A percentile compares a stretch with the other conserved stretches of the same genome.
Evolutionary conservation across 2,113 vertebrate species (phyloP).

Genomic region (Hyaena hyaena): DNA sequence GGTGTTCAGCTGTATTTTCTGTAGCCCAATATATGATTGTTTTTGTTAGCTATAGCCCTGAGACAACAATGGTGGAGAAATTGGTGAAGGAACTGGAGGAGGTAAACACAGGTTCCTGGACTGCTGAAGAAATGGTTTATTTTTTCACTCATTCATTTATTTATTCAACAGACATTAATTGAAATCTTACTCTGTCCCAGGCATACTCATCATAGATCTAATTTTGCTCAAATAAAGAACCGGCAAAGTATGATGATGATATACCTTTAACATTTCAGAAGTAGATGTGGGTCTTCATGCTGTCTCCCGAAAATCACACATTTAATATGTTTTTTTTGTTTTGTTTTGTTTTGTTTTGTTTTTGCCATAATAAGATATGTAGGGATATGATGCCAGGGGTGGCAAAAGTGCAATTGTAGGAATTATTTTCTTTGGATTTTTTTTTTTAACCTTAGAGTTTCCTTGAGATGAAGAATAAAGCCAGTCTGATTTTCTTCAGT

Average conservation of each 20-base stretch:
- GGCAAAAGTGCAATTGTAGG: not conserved
- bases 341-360: no score
- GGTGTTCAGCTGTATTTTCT: not conserved
- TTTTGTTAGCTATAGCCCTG: not conserved
- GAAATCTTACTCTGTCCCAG: not conserved
- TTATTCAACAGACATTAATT: not conserved
- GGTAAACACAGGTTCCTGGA: not conserved
- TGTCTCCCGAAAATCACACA: not conserved
- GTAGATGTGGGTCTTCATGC: not conserved
- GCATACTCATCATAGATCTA: not conserved
- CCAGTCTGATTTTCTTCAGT: not conserved
- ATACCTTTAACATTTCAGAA: not conserved
- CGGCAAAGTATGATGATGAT: not conserved
- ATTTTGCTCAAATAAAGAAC: not conserved
- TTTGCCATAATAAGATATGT: not conserved
- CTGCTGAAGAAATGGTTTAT: not conserved
- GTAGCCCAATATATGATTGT: not conserved
- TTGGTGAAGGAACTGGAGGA: not conserved
- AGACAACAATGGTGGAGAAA: not conserved
- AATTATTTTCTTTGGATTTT: conserved; percentile 32
- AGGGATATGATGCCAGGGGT: not conserved
- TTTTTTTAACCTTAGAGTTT: not conserved
- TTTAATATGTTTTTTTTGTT: not conserved
- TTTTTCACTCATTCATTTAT: not conserved
- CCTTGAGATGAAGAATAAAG: conserved; percentile 21